A percentile compares a stretch with the other conserved stretches of the same genome.
These are phyloP conservation scores for Calycopis cecrops DNA, from an alignment of 1,140 invertebrate species.

Conservation along the genomic window DNA sequence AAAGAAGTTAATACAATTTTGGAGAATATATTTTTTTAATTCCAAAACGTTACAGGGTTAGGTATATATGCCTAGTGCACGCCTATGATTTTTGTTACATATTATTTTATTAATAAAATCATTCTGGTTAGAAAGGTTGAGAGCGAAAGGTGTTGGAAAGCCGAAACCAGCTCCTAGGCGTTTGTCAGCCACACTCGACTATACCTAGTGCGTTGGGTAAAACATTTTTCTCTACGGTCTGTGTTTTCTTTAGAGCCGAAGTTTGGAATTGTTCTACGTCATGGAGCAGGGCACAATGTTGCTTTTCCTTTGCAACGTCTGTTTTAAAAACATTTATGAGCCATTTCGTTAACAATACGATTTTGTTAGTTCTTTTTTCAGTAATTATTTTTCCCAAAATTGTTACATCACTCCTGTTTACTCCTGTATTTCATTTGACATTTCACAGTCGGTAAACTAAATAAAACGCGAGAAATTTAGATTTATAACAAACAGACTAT, in stretches of 20 bases:
- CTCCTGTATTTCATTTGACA: too few relatives aligned
- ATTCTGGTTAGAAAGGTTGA: slow-evolving; percentile 30
- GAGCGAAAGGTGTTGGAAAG: slow-evolving; percentile 7
- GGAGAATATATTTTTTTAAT: too few relatives aligned
- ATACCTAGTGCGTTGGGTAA: slow-evolving; percentile 88
- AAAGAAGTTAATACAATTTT: too few relatives aligned
- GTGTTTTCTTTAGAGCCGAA: slow-evolving; percentile 82
- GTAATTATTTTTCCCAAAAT: too few relatives aligned
- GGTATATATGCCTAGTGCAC: too few relatives aligned
- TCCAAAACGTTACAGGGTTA: too few relatives aligned
- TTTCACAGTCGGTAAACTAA: too few relatives aligned
- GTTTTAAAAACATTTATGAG: slow-evolving; percentile 34
- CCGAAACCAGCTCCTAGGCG: slow-evolving; percentile 2
- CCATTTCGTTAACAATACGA: too few relatives aligned
- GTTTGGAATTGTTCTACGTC: slow-evolving; percentile 84
- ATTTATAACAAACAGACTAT: too few relatives aligned
- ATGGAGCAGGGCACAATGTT: slow-evolving; percentile 83
- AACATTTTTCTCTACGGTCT: slow-evolving; percentile 86
- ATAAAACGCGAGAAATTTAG: too few relatives aligned
- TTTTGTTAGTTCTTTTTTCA: too few relatives aligned
- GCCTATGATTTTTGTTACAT: not conserved
- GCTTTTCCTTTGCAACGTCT: slow-evolving; percentile 86
- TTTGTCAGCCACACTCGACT: slow-evolving; percentile 27
- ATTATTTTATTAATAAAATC: slow-evolving; percentile 24
- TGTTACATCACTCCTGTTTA: too few relatives aligned